phyloP scores from a whole-genome alignment of 2,888 invertebrate species.

The Sesamia inferens region DNA sequence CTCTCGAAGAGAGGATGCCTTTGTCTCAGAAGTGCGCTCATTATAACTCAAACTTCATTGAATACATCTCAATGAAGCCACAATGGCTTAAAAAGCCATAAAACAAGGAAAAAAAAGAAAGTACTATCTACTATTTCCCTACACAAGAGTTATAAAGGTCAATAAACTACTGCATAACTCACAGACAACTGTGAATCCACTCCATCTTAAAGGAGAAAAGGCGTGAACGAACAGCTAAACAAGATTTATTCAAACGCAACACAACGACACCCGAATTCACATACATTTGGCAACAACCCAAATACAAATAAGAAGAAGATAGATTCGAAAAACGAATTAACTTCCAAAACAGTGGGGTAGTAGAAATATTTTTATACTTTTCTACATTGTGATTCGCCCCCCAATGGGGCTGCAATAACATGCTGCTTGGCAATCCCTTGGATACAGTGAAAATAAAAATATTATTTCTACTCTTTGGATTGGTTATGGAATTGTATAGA shows the following conservation, averaged over 20 bases:
- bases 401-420: conserved; percentile 75
- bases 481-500: conserved; percentile 66
- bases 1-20: background rate
- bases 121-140: background rate
- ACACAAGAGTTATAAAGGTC: conserved; percentile 27
- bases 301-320: conserved; percentile 70
- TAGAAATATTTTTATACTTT: conserved; percentile 75
- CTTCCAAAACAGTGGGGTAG: conserved; percentile 64
- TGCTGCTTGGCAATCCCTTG: conserved; percentile 78
- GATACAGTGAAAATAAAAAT: conserved; percentile 78
- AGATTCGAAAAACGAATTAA: conserved; percentile 75
- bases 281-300: conserved; percentile 70
- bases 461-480: conserved; percentile 68
- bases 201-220: conserved; percentile 49
- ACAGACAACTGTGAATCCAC: conserved; percentile 33
- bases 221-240: conserved; percentile 55
- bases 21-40: background rate
- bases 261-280: conserved; percentile 44
- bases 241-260: conserved; percentile 54
- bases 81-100: background rate
- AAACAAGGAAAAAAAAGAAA: background rate
- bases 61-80: background rate
- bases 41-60: background rate
- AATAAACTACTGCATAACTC: conserved; percentile 42
- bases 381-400: conserved; percentile 69